Evolutionary conservation across 2,113 vertebrate genomes (phyloP), one percentile per base, ranked within the genome.

Genomic region (Progne subis): DNA sequence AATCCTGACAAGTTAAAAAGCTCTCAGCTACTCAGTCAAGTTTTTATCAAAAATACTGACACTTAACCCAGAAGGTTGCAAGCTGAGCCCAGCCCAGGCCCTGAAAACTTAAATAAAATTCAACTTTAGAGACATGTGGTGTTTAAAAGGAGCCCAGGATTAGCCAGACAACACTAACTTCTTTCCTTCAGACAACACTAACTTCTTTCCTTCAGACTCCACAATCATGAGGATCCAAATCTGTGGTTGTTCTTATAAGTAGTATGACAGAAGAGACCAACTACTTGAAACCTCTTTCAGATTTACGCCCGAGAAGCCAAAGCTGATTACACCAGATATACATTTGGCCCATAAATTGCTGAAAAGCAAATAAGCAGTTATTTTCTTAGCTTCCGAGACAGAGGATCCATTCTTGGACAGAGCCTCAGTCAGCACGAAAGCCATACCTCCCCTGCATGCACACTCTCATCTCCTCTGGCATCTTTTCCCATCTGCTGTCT

Each of bases 381-480:
- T 70, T 70, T 63, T 56, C 47, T 86, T 60, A 72, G 85, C 64
- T 83, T 69, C 52, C 64, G 82, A 80, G 57, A 74, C 41, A 64
- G 74, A 91, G n/a, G 18, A 37, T 70, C 26, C 20, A 67, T 46
- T 60, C 56, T 74, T 14, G 3, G 67, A 65, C 18, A 11, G 18
- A 34, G n/a, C 28, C 60, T 68, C 3, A 6, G 29, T 84, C 43
- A 53, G 19, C 53, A 34, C 69, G 32, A 52, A 67, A 84, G 59
- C 49, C 77, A n/a, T 31, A 41, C 37, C 6, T 44, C 5, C 18
- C n/a, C 17, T 26, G 20, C 16, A 18, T 0, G 1, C 26, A 52
- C 6, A 8, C 31, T 78, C 12, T 5, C 3, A 1, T 43, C 26
- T 75, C 20, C 31, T 52, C 47, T 1, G 3, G 2, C 18, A 49